phyloP scores from a whole-genome alignment of 2,113 vertebrate genomes.

The Hippocampus guttulatus region DNA sequence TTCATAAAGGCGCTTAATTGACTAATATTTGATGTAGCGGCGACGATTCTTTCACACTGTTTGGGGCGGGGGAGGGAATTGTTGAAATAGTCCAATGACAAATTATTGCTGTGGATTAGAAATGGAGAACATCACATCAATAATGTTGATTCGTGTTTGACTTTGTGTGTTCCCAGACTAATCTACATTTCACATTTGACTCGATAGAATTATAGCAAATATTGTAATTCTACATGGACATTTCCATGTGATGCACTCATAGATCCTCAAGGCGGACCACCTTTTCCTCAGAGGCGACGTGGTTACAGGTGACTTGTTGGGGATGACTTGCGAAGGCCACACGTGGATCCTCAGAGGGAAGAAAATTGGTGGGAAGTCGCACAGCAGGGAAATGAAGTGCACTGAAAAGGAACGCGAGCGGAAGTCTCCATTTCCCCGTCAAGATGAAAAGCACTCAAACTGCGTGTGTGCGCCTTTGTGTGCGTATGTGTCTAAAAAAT shows the following conservation, averaged over 20 bases:
- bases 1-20: background rate
- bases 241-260: too few relatives aligned
- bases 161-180: too few relatives aligned
- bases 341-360: background rate
- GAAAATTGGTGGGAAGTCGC: conserved; percentile 6
- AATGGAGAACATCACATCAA: too few relatives aligned
- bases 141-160: too few relatives aligned
- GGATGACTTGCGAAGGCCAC: background rate
- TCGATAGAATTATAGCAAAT: too few relatives aligned
- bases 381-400: conserved; percentile 12
- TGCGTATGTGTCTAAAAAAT: background rate
- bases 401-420: conserved; percentile 11
- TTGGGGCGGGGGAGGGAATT: background rate
- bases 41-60: background rate
- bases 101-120: too few relatives aligned
- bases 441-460: conserved; percentile 20
- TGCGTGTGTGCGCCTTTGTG: background rate
- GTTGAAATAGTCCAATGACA: too few relatives aligned
- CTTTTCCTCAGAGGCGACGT: background rate
- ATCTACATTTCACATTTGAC: too few relatives aligned
- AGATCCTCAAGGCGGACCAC: background rate
- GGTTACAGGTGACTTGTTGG: background rate
- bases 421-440: conserved; percentile 8
- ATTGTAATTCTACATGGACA: too few relatives aligned
- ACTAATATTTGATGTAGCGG: background rate